Percentiles rank a stretch among this genome's conserved stretches.
phyloP scores from a whole-genome alignment of 2,113 vertebrate genomes.

The Aphelocoma coerulescens region DNA sequence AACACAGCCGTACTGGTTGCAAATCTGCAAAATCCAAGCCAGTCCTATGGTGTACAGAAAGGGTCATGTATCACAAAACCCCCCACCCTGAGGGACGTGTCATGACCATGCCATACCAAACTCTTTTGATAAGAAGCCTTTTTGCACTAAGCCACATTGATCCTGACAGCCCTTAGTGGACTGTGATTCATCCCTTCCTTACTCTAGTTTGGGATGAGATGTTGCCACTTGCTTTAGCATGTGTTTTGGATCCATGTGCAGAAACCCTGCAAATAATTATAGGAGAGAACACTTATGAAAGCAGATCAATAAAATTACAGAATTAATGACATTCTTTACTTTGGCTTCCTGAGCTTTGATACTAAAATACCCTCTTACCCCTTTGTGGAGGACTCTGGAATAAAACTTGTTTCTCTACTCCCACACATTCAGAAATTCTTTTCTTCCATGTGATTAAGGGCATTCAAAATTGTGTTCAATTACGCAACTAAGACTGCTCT shows the following conservation, averaged over 20 bases:
- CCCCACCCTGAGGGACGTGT: not conserved
- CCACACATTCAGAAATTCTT: not conserved
- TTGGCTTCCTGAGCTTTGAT: not conserved
- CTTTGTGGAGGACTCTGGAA: not conserved
- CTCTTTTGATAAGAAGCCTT: not conserved
- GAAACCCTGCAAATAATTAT: not conserved
- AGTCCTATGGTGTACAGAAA: not conserved
- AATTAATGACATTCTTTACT: not conserved
- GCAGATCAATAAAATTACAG: not conserved
- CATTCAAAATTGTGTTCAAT: not conserved
- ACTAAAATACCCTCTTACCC: not conserved
- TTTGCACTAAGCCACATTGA: not conserved
- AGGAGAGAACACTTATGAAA: not conserved
- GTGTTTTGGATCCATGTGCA: not conserved
- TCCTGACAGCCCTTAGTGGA: not conserved
- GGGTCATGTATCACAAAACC: not conserved
- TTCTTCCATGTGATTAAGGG: not conserved
- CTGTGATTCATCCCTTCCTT: not conserved
- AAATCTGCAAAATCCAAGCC: not conserved
- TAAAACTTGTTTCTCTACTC: not conserved
- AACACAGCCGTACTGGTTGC: not conserved
- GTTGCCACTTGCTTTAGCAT: not conserved
- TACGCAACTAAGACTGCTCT: not conserved
- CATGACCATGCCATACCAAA: not conserved
- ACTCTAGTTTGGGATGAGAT: not conserved